Percentiles rank a stretch among this genome's conserved stretches.
phyloP scores from a whole-genome alignment of 2,113 vertebrate species.

The Lates calcarifer region DNA sequence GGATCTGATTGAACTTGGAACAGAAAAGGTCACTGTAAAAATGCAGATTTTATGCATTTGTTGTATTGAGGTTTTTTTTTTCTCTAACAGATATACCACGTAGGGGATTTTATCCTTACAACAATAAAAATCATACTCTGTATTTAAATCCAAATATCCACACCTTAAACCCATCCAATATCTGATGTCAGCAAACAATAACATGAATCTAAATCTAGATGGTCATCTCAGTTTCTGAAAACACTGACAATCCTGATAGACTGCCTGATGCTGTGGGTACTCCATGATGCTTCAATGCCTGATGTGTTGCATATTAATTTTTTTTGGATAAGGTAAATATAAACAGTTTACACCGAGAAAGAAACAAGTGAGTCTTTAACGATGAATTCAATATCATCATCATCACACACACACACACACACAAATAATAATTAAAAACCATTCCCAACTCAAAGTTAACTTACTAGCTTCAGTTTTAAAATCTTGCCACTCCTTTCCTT shows the following conservation, averaged over 20 bases:
- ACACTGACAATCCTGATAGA: not conserved
- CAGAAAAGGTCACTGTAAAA: constrained; percentile 64
- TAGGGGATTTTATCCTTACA: constrained; percentile 18
- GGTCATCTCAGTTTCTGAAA: not conserved
- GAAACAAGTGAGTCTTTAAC: not conserved
- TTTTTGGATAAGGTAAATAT: not conserved
- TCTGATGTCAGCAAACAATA: constrained; percentile 32
- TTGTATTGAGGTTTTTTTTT: not conserved
- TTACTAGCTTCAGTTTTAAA: no score
- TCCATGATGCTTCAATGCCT: not conserved
- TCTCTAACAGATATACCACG: not conserved
- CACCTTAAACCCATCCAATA: constrained; percentile 34
- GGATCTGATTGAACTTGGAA: constrained; percentile 62
- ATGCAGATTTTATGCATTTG: constrained; percentile 27
- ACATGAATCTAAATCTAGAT: constrained; percentile 4
- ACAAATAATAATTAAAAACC: no score
- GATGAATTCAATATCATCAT: not conserved
- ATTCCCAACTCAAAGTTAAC: no score
- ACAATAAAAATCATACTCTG: not conserved
- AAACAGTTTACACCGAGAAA: not conserved
- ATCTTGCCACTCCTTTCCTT: no score
- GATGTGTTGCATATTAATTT: not conserved
- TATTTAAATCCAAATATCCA: not conserved
- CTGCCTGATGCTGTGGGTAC: not conserved
- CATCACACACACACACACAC: not conserved